These are phyloP conservation scores for Forpus xanthops DNA, from an alignment of 2,797 vertebrate species.

Conservation along the genomic window DNA sequence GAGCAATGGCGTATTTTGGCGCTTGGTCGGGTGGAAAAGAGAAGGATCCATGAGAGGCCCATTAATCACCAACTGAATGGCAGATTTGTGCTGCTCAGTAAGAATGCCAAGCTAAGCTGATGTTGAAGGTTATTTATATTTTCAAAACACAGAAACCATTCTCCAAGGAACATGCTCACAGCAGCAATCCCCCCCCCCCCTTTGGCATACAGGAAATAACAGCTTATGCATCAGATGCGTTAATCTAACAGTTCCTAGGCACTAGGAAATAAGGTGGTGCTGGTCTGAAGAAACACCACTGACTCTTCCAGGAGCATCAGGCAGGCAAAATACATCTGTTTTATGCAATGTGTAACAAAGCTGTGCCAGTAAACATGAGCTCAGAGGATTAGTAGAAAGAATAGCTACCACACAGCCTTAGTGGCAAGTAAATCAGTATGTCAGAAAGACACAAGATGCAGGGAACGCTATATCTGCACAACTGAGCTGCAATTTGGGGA, in stretches of 20 bases:
- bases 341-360: neutral
- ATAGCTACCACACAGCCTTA: neutral
- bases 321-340: neutral
- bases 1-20: neutral
- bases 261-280: neutral
- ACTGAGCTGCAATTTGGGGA: neutral
- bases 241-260: neutral
- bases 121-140: neutral
- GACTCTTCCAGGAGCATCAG: neutral
- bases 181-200: neutral
- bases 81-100: neutral
- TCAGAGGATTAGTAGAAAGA: neutral
- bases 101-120: neutral
- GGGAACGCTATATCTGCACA: neutral
- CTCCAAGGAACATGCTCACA: neutral
- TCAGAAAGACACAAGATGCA: neutral
- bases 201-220: neutral
- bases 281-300: neutral
- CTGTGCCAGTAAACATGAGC: neutral
- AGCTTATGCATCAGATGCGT: neutral
- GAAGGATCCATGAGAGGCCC: neutral
- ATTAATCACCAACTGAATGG: neutral
- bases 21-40: neutral
- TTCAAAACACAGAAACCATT: constrained; percentile 20
- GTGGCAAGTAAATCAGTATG: neutral